Evolutionary conservation across 2,888 invertebrate genomes (phyloP).

Genomic region (Acanthosepion lycidas): DNA sequence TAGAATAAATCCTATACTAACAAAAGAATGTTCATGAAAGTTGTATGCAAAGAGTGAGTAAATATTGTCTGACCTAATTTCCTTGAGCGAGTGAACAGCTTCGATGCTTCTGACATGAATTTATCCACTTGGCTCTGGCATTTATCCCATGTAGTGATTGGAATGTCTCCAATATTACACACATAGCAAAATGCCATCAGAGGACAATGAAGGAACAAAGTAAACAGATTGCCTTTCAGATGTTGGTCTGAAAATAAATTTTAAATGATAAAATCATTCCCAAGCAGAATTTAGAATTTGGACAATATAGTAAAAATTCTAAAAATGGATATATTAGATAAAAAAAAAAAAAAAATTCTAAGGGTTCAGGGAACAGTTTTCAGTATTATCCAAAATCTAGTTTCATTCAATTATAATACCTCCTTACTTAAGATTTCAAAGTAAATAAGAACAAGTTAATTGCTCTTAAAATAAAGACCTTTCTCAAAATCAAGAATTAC

Average conservation of each 20-base stretch:
- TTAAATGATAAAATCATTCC: not conserved
- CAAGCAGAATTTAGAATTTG: not conserved
- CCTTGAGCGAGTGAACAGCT: conserved; percentile 85
- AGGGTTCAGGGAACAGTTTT: too few relatives aligned
- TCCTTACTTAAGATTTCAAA: too few relatives aligned
- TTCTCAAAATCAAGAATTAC: too few relatives aligned
- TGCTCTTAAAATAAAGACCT: too few relatives aligned
- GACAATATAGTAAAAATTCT: not conserved
- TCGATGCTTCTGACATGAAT: conserved; percentile 90
- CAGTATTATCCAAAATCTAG: too few relatives aligned
- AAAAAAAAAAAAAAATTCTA: too few relatives aligned
- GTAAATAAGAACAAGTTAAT: too few relatives aligned
- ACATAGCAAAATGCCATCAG: conserved; percentile 92
- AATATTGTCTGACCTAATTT: conserved; percentile 81
- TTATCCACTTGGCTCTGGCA: conserved; percentile 90
- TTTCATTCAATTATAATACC: too few relatives aligned
- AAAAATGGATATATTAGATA: too few relatives aligned
- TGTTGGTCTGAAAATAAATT: conserved; percentile 76
- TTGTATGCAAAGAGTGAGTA: not conserved
- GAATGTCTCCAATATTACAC: conserved; percentile 89
- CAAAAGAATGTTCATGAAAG: not conserved
- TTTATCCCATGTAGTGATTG: conserved; percentile 91
- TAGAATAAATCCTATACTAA: too few relatives aligned
- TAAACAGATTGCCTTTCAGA: conserved; percentile 90
- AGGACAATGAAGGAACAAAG: conserved; percentile 95